Percentiles rank a stretch among this genome's conserved stretches.
These are phyloP conservation scores for Pharmacophagus antenor DNA, from an alignment of 2,888 invertebrate species.

Conservation along the genomic window DNA sequence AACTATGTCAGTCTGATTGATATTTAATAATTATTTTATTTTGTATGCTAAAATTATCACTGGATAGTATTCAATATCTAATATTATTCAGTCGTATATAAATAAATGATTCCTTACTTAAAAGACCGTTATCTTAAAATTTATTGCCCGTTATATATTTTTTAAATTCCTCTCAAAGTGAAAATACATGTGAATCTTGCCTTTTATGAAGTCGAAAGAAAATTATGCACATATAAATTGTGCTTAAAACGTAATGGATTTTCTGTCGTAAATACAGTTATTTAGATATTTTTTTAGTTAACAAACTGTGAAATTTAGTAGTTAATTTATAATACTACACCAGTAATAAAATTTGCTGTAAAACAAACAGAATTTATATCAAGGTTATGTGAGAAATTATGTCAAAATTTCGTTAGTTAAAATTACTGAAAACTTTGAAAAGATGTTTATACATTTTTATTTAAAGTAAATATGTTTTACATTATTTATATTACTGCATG, in stretches of 20 bases:
- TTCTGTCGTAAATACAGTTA: background rate
- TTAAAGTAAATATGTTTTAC: background rate
- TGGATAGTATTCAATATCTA: background rate
- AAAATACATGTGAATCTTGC: slow-evolving; percentile 10
- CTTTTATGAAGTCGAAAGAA: slow-evolving; percentile 2
- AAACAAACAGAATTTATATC: no score
- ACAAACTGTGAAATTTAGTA: background rate
- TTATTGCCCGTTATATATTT: background rate
- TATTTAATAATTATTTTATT: background rate
- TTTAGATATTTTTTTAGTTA: background rate
- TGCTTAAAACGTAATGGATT: slow-evolving; percentile 1
- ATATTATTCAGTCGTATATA: background rate
- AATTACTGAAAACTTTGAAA: no score
- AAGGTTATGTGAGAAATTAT: no score
- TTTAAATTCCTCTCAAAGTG: background rate
- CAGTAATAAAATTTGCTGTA: background rate
- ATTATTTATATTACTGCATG: background rate
- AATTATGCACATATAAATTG: slow-evolving; percentile 23
- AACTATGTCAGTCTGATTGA: no score
- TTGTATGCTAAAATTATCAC: background rate
- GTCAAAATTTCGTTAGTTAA: no score
- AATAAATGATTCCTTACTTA: background rate
- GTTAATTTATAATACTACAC: background rate
- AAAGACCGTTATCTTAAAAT: background rate
- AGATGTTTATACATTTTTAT: background rate